phyloP scores from a whole-genome alignment of 2,797 vertebrate genomes.

The Triplophysa yarkandensis region DNA sequence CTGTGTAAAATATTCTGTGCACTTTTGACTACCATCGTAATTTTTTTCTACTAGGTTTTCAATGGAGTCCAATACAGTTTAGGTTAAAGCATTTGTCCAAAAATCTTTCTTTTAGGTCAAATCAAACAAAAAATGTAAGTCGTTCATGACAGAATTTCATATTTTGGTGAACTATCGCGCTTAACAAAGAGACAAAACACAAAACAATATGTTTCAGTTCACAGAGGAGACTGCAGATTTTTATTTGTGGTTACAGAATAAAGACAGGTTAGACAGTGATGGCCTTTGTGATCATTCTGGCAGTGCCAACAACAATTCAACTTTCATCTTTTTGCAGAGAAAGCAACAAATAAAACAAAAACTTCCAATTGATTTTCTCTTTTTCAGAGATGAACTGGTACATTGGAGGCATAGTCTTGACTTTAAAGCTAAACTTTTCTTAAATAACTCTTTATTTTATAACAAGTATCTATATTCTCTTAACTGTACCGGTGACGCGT shows the following conservation, averaged over 20 bases:
- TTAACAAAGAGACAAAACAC: constrained; percentile 13
- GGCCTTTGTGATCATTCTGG: constrained; percentile 29
- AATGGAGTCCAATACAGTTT: too few relatives aligned
- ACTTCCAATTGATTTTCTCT: constrained; percentile 15
- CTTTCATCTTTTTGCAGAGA: constrained; percentile 21
- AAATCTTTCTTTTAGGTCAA: too few relatives aligned
- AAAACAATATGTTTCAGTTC: constrained; percentile 52
- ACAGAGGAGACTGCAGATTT: constrained; percentile 70
- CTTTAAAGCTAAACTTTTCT: constrained; percentile 3
- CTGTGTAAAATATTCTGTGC: too few relatives aligned
- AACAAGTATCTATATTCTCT: neutral
- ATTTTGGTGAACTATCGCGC: neutral
- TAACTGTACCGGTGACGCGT: constrained; percentile 7
- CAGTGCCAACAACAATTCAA: constrained; percentile 30
- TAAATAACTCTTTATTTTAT: constrained; percentile 24
- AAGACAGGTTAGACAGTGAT: constrained; percentile 44
- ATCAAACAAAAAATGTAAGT: too few relatives aligned
- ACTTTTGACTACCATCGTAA: too few relatives aligned
- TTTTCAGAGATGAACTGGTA: constrained; percentile 20
- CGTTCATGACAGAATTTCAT: too few relatives aligned
- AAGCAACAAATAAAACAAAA: constrained; percentile 38
- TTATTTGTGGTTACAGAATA: constrained; percentile 71
- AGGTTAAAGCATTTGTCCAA: too few relatives aligned
- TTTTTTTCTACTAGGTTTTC: too few relatives aligned
- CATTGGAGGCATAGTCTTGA: constrained; percentile 16